Percentiles rank a stretch among this genome's conserved stretches.
These are phyloP conservation scores for Nycteola revayana DNA, from an alignment of 2,888 invertebrate genomes.

Conservation along the genomic window DNA sequence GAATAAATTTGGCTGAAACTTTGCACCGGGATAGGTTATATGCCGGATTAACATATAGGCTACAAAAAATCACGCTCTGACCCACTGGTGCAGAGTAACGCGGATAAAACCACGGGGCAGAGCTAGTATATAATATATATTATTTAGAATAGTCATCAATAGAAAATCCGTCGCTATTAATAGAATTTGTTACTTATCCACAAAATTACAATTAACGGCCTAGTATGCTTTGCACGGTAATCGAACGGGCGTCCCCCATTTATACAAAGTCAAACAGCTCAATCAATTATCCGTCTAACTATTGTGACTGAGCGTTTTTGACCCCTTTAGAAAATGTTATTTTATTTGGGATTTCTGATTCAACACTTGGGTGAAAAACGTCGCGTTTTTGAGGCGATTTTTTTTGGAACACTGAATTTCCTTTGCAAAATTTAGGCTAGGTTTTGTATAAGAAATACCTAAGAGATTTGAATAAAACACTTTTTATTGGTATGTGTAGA, in stretches of 20 bases:
- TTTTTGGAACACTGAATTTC: background rate
- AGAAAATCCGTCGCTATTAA: no score
- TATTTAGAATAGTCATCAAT: background rate
- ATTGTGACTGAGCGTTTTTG: slow-evolving; percentile 50
- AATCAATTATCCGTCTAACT: slow-evolving; percentile 50
- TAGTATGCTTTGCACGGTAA: slow-evolving; percentile 16
- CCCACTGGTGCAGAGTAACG: no score
- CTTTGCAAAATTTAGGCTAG: no score
- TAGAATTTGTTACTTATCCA: no score
- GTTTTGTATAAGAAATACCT: no score
- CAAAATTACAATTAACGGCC: no score
- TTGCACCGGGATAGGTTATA: no score
- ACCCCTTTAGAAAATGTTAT: slow-evolving; percentile 40
- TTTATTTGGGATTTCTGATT: slow-evolving; percentile 21
- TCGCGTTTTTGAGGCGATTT: slow-evolving; percentile 7
- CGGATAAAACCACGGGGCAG: no score
- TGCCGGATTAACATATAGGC: no score
- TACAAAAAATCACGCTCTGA: no score
- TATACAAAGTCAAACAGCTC: slow-evolving; percentile 35
- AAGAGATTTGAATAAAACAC: background rate
- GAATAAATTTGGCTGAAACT: no score
- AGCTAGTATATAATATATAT: no score
- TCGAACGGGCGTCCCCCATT: slow-evolving; percentile 28
- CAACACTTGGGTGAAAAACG: slow-evolving; percentile 18
- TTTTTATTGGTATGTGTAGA: background rate